Evolutionary conservation across 1,140 invertebrate species (phyloP), one percentile per base, ranked within the genome.

Genomic region (Lepidurus arcticus): DNA sequence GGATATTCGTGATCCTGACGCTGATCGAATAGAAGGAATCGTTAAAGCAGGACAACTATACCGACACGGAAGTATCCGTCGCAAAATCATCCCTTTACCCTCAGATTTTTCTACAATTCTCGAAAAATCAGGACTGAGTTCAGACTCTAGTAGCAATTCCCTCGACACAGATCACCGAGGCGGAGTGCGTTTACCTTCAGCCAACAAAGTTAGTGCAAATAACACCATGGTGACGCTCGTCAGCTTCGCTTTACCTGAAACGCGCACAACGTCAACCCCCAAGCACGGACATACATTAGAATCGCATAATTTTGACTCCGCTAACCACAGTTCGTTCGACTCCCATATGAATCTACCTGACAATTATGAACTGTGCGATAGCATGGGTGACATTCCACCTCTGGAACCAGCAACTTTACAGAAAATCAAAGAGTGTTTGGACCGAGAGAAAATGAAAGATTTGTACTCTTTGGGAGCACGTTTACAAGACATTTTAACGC

Each of bases 381-480:
- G 24, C 75, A 44, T 76, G 24, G 75, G 24, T n/a, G 78, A 78
- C 21, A 73, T 80, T 7, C 43, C 76, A 5, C 79, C 76, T 6
- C 79, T 80, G 11, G 79, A 80, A 24, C 53, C 82, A 34, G 80
- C 80, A 78, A 82, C 84, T 75, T 47, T 83, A 74, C 73, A 81
- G 79, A 80, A 83, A 80, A 81, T 82, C 73, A 78, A 82, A 78
- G 78, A 82, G 44, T 84, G 83, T 79, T 75, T 85, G 34, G 82
- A 85, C 75, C 82, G 82, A 53, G 81, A 81, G 74, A 84, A 83
- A 77, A 83, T 83, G 53, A 85, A 83, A 75, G 84, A 85, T 80
- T 79, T 85, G 11, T 85, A 85, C 81, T 82, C 81, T 34, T 81
- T 85, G 44, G 82, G 83, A 81, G 84, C 84, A 9, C 81, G 84